phyloP scores from a whole-genome alignment of 1,140 invertebrate genomes.

The Carposina sasakii region DNA sequence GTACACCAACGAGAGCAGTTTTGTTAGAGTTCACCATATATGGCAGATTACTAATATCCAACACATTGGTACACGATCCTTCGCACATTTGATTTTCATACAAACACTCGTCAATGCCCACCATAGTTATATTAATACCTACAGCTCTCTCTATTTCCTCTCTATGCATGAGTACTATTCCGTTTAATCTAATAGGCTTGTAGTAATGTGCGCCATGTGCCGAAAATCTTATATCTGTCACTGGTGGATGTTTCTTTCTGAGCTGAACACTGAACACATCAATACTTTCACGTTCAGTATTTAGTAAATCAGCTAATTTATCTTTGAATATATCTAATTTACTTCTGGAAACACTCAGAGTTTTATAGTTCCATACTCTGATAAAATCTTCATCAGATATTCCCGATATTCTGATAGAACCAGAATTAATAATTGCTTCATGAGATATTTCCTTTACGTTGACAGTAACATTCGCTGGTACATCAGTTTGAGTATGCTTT shows the following conservation, averaged over 20 bases:
- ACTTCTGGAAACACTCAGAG: conserved; percentile 86
- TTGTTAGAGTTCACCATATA: conserved; percentile 98
- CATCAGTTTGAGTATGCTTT: conserved; percentile 93
- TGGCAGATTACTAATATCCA: conserved; percentile 91
- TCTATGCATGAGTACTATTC: conserved; percentile 93
- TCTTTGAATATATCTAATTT: conserved; percentile 92
- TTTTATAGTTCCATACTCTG: conserved; percentile 92
- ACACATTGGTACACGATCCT: conserved; percentile 93
- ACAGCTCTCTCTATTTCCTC: conserved; percentile 95
- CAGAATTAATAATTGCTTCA: conserved; percentile 95
- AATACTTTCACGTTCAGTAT: conserved; percentile 90
- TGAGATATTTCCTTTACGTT: conserved; percentile 95
- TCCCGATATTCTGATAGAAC: conserved; percentile 93
- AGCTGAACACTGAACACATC: conserved; percentile 96
- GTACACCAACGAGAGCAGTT: conserved; percentile 93
- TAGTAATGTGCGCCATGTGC: conserved; percentile 97
- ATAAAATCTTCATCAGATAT: conserved; percentile 98
- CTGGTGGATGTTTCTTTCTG: conserved; percentile 86
- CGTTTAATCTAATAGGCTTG: conserved; percentile 94
- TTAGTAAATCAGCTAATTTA: conserved; percentile 88
- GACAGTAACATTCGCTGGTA: conserved; percentile 93
- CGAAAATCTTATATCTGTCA: conserved; percentile 94
- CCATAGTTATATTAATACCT: conserved; percentile 97
- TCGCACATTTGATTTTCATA: conserved; percentile 97
- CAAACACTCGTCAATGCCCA: conserved; percentile 97